Conservation (phyloP, 2,113 vertebrate species). For the Etheostoma cragini region DNA sequence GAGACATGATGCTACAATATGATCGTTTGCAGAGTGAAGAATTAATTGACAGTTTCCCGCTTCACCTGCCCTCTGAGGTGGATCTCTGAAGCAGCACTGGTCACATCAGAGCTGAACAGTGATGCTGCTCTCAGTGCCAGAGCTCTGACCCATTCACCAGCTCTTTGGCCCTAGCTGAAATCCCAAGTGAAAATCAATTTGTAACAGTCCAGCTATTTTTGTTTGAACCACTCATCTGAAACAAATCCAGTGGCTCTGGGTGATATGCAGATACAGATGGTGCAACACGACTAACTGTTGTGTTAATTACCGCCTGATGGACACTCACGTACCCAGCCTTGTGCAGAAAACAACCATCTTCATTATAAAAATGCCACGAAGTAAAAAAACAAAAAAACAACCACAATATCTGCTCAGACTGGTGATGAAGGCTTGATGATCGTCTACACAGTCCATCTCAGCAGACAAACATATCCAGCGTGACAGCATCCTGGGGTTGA, state of each 20-base stretch:
- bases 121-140: conserved; percentile 17
- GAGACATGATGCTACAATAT: not conserved
- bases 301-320: conserved; percentile 19
- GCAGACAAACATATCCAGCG: conserved; percentile 24
- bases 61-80: conserved; percentile 26
- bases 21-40: not conserved
- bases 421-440: not conserved
- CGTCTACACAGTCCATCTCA: conserved; percentile 27
- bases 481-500: conserved; percentile 71
- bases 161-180: conserved; percentile 68
- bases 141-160: conserved; percentile 65
- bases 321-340: not conserved
- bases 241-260: conserved; percentile 74
- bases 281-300: conserved; percentile 38
- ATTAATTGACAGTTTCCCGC: not conserved
- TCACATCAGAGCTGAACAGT: conserved; percentile 8
- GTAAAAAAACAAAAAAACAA: not conserved
- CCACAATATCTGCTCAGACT: not conserved
- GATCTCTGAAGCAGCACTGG: conserved; percentile 11
- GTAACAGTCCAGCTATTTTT: conserved; percentile 77
- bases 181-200: conserved; percentile 80
- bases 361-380: not conserved
- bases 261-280: conserved; percentile 59
- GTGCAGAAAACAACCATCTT: not conserved
- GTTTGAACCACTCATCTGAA: conserved; percentile 77